Percentiles rank a stretch among this genome's conserved stretches.
phyloP scores from a whole-genome alignment of 2,888 invertebrate species.

The Crepidodera aurea region DNA sequence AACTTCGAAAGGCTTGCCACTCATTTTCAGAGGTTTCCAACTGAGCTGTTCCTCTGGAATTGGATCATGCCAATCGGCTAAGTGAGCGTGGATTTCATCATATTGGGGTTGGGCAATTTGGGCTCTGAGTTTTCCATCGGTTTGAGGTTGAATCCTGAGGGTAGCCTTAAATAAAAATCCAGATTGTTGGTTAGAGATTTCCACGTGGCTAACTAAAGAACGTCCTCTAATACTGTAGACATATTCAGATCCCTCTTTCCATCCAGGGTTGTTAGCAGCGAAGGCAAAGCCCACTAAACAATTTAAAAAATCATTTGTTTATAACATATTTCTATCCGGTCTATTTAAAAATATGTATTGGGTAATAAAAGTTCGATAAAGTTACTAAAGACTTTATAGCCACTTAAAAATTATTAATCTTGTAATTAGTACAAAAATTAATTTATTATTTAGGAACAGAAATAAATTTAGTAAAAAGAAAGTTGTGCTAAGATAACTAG shows the following conservation, averaged over 20 bases:
- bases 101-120: slow-evolving; percentile 65
- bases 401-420: no score
- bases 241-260: slow-evolving; percentile 68
- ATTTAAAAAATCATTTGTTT: no score
- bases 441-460: no score
- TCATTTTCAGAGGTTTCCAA: slow-evolving; percentile 65
- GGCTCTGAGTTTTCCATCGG: slow-evolving; percentile 61
- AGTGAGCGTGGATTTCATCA: slow-evolving; percentile 61
- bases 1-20: slow-evolving; percentile 70
- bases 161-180: slow-evolving; percentile 66
- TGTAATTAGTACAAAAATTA: no score
- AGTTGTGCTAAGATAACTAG: no score
- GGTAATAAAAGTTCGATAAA: not conserved
- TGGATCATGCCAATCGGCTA: slow-evolving; percentile 62
- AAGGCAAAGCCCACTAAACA: slow-evolving; percentile 56
- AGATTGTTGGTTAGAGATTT: slow-evolving; percentile 65
- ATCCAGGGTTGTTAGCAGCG: slow-evolving; percentile 60
- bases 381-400: no score
- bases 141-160: slow-evolving; percentile 65
- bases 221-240: slow-evolving; percentile 65
- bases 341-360: no score
- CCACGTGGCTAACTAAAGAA: slow-evolving; percentile 68
- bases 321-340: no score
- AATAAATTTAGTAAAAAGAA: no score
- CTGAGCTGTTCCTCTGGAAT: slow-evolving; percentile 64